phyloP scores from a whole-genome alignment of 2,888 invertebrate species.

The Halocaridina rubra region DNA sequence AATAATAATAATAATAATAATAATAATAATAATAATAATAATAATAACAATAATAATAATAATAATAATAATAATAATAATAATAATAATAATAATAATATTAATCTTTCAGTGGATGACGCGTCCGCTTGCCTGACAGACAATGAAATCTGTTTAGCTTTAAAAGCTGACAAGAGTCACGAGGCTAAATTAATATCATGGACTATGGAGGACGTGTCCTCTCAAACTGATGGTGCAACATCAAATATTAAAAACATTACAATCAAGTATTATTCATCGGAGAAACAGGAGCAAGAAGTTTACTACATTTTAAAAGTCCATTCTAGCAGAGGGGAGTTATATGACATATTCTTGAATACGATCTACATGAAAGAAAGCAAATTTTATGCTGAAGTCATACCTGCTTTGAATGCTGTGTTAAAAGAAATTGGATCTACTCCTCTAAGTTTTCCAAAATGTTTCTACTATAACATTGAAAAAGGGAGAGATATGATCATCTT shows the following conservation, averaged over 20 bases:
- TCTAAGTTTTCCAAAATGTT: slow-evolving; percentile 11
- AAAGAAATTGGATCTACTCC: neutral
- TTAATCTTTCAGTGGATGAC: neutral
- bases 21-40: no score
- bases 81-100: no score
- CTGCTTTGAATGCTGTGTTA: neutral
- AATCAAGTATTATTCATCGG: neutral
- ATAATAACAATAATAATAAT: no score
- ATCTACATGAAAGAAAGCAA: neutral
- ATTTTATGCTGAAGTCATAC: slow-evolving; percentile 5
- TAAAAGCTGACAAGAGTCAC: slow-evolving; percentile 14
- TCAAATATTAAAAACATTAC: slow-evolving; percentile 6
- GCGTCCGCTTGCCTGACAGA: neutral
- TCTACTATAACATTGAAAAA: neutral
- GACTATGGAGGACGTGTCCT: neutral
- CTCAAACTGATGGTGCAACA: slow-evolving; percentile 10
- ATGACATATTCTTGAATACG: neutral
- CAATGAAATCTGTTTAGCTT: neutral
- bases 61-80: no score
- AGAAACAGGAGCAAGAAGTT: neutral
- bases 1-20: no score
- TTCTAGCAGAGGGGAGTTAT: neutral
- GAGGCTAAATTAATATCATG: neutral
- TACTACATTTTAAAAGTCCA: neutral
- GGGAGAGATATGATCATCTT: slow-evolving; percentile 12